phyloP scores from a whole-genome alignment of 2,113 vertebrate species.

The Gadus chalcogrammus region DNA sequence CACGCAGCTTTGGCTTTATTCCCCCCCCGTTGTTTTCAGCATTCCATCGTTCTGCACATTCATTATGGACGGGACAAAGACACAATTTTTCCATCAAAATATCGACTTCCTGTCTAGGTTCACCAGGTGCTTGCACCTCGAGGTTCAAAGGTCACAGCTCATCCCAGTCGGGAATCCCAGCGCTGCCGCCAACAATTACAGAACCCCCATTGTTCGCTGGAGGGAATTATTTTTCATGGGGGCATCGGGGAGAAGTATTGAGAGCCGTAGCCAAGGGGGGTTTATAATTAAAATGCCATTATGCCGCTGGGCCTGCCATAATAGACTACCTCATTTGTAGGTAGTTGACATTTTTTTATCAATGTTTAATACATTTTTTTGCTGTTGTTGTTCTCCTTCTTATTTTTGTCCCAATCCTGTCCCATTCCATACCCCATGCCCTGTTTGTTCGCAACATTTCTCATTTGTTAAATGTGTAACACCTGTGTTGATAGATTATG shows the following conservation, averaged over 20 bases:
- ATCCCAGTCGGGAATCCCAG: conserved; percentile 40
- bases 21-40: neutral
- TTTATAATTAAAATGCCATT: conserved; percentile 27
- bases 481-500: no score
- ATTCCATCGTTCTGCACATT: neutral
- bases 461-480: no score
- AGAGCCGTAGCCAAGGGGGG: conserved; percentile 20
- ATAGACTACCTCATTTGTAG: conserved; percentile 24
- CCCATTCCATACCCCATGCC: no score
- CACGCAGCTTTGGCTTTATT: conserved; percentile 5
- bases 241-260: conserved; percentile 16
- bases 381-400: no score
- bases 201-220: conserved; percentile 29
- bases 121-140: conserved; percentile 24
- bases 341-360: no score
- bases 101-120: conserved; percentile 32
- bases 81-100: conserved; percentile 37
- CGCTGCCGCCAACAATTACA: conserved; percentile 49
- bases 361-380: no score
- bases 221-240: conserved; percentile 34
- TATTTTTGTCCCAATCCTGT: no score
- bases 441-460: no score
- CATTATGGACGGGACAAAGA: conserved; percentile 2
- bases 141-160: conserved; percentile 42
- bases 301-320: conserved; percentile 24